Evolutionary conservation across 2,797 vertebrate species (phyloP), one percentile per base, ranked within the genome.

Genomic region (Scomberomorus guttatus): DNA sequence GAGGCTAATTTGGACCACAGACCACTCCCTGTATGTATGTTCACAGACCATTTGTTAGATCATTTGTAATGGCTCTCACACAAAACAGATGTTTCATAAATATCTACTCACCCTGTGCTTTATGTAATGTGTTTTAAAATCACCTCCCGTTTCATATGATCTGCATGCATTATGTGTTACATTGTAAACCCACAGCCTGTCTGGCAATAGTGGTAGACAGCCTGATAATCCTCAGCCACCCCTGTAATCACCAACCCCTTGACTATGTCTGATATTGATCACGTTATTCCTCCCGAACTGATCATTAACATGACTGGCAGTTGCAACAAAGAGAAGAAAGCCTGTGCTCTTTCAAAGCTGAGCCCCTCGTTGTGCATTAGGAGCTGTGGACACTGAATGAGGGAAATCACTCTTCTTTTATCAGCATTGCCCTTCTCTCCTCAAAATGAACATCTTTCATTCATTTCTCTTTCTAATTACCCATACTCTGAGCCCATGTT

Each of bases 271-370:
- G 92, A 93, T 94, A 95, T 95, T 92, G 93, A 95, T 94, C 92
- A 89, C 74, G 78, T 85, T 92, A 88, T 92, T 93, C 89, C 85
- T 87, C 52, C 85, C 61, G 68, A 93, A 90, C 89, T 87, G 84
- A 93, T 94, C 94, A 93, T 93, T 93, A 93, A 93, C 92, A 82
- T 91, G 92, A 94, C 89, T 90, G 92, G 85, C 94, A 91, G 91
- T 85, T 89, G 44, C 88, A 93, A 93, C 92, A 94, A 94, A 94
- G 92, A 80, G 81, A 89, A 87, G 87, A 80, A 87, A 89, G 88
- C 83, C 79, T 11, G 87, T 81, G 89, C 82, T 88, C 87, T 85
- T 85, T 88, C 82, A 90, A 79, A 88, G 90, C 92, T 15, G 32
- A 88, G 79, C 86, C 82, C 83, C 89, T 84, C 66, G 56, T 83